Conservation (phyloP, 2,888 invertebrate species). For the Pseudoips prasinana region DNA sequence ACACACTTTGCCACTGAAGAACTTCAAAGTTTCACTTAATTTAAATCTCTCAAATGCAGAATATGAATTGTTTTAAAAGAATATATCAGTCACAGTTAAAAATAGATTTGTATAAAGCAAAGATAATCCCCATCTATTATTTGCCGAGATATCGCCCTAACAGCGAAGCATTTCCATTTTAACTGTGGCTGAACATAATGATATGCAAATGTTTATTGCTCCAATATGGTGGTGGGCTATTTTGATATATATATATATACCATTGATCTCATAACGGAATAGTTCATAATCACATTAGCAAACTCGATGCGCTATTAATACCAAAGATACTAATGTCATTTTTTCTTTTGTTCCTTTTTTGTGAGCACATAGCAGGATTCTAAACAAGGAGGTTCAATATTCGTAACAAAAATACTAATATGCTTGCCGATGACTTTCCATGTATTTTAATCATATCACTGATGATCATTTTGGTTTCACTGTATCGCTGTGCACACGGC, state of each 20-base stretch:
- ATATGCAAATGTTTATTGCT: conserved; percentile 31
- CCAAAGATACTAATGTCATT: conserved; percentile 73
- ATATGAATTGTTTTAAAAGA: conserved; percentile 29
- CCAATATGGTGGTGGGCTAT: conserved; percentile 52
- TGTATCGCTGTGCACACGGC: conserved; percentile 53
- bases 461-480: conserved; percentile 55
- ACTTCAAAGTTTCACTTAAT: too few relatives aligned
- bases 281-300: conserved; percentile 38
- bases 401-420: conserved; percentile 73
- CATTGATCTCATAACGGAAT: conserved; percentile 38
- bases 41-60: too few relatives aligned
- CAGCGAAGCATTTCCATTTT: conserved; percentile 22
- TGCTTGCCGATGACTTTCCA: conserved; percentile 74
- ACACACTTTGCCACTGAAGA: too few relatives aligned
- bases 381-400: conserved; percentile 76
- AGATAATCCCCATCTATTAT: not conserved
- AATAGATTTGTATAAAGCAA: conserved; percentile 14
- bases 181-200: conserved; percentile 21
- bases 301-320: conserved; percentile 49
- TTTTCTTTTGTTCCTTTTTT: conserved; percentile 73
- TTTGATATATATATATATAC: conserved; percentile 29
- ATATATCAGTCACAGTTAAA: conserved; percentile 8
- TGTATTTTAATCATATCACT: conserved; percentile 63
- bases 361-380: conserved; percentile 81
- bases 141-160: not conserved